Conservation (phyloP, 2,113 vertebrate genomes). For the Erinaceus europaeus region DNA sequence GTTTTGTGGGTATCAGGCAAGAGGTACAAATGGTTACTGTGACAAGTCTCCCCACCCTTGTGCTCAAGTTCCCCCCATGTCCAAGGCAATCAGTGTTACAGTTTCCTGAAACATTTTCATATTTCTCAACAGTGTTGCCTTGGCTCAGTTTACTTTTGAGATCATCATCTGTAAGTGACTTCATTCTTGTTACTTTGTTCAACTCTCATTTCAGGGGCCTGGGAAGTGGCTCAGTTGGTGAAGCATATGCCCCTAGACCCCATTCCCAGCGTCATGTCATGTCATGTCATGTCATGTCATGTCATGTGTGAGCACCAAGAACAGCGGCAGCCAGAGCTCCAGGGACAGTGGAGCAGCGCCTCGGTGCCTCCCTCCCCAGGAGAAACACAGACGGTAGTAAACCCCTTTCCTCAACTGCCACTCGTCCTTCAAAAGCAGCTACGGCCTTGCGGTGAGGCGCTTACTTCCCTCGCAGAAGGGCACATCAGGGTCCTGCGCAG, state of each 20-base stretch:
- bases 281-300: too few relatives aligned
- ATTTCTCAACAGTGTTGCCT: slow-evolving; percentile 11
- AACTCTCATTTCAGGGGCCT: background rate
- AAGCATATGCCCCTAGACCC: background rate
- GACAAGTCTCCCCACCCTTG: background rate
- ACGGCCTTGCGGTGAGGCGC: too few relatives aligned
- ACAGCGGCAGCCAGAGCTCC: too few relatives aligned
- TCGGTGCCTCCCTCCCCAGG: too few relatives aligned
- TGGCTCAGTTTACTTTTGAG: slow-evolving; percentile 21
- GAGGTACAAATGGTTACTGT: background rate
- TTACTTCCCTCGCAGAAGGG: too few relatives aligned
- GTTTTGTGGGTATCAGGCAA: background rate
- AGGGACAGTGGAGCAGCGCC: too few relatives aligned
- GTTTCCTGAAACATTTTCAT: slow-evolving; percentile 34
- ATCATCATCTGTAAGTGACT: background rate
- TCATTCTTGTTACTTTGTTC: background rate
- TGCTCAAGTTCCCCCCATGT: background rate
- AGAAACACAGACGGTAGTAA: too few relatives aligned
- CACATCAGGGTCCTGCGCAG: too few relatives aligned
- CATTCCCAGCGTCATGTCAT: background rate
- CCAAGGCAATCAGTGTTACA: slow-evolving; percentile 13
- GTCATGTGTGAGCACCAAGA: too few relatives aligned
- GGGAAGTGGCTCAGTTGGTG: too few relatives aligned
- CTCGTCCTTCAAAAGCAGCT: too few relatives aligned
- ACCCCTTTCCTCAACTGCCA: too few relatives aligned